Evolutionary conservation across 2,113 vertebrate species (phyloP).

Genomic region (Illadopsis cleaveri): DNA sequence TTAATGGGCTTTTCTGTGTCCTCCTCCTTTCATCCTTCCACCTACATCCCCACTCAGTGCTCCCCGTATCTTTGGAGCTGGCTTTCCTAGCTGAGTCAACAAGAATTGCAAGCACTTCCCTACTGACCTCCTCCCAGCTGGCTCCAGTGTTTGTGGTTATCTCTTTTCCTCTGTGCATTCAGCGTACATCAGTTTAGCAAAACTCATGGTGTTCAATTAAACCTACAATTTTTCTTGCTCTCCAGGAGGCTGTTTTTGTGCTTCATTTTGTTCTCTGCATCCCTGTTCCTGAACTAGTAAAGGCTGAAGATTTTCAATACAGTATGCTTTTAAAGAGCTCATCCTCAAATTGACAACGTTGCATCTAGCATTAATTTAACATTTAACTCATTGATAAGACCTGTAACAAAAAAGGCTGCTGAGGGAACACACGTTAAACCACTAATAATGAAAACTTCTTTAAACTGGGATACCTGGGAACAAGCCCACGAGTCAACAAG

Average conservation of each 20-base stretch:
- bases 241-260: not conserved
- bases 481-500: not conserved
- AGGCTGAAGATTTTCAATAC: not conserved
- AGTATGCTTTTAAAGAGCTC: not conserved
- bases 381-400: not conserved
- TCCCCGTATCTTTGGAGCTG: not conserved
- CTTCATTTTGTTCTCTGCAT: not conserved
- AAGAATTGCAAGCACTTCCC: not conserved
- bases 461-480: not conserved
- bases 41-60: not conserved
- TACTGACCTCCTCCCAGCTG: not conserved
- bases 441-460: not conserved
- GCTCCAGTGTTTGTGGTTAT: not conserved
- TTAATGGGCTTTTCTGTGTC: not conserved
- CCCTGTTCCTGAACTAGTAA: not conserved
- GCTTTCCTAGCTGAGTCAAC: not conserved
- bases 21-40: not conserved
- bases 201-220: not conserved
- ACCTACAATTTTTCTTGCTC: not conserved
- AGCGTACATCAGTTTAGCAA: rapidly evolving
- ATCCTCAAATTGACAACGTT: not conserved
- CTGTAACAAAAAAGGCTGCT: not conserved
- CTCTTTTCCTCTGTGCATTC: not conserved
- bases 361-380: not conserved
- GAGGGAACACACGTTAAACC: not conserved